Base-by-base conservation (phyloP, 2,888 invertebrate species). In the Hanleya hanleyi region DNA sequence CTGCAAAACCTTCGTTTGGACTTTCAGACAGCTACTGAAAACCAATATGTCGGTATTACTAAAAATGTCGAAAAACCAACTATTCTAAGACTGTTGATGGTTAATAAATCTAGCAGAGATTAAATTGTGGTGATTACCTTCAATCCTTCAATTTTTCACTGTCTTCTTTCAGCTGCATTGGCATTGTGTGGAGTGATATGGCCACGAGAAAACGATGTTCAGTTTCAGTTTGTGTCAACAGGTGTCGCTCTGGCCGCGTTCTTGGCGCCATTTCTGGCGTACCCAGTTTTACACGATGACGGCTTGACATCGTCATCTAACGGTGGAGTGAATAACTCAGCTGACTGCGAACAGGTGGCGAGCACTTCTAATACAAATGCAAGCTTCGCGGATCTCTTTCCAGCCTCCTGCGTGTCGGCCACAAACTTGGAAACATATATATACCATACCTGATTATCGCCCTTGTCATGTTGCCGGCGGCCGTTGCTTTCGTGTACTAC, bases 191-290 rank as follows among this genome's bases (percentile, higher is more conserved):
- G 64, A n/a, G 1, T 36, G 2, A 18, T 64, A 9, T 64, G 64
- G 64, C 64, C 64, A 5, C n/a, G n/a, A 18, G 38, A 64, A 18
- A 64, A 64, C n/a, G 36, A 37, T n/a, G 37, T 64, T 1, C 64
- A 18, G 2, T 64, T 64, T 37, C 64, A 64, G 64, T 64, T 64
- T 64, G 26, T 64, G n/a, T 37, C 64, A 26, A 35, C 29, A 3
- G 64, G 64, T 22, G 64, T 64, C 9, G 35, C n/a, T 36, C 38
- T 64, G 12, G 64, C 36, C 1, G 33, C 64, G 9, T 64, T 64
- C 29, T 15, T 64, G n/a, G 35, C 37, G 5, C 64, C 64, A 35
- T 64, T 64, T 26, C 36, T 64, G 3, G 64, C 26, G 15, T 37
- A 35, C 18, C 64, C 64, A 18, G 35, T 64, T 36, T 37, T 64